Conservation (phyloP, 2,113 vertebrate genomes). For the western clawed frog (Xenopus tropicalis) region UCB_Xtro_10.0 CM004447.2:112344001-112344500, state of each 20-base stretch:
- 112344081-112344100: too few relatives aligned
- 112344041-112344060: too few relatives aligned
- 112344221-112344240: slow-evolving; percentile 63
- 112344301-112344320: slow-evolving; percentile 59
- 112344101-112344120: too few relatives aligned
- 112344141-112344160: not conserved
- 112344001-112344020: too few relatives aligned
- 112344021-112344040: too few relatives aligned
- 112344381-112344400: not conserved
- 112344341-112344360: slow-evolving; percentile 57
- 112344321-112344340: slow-evolving; percentile 56
- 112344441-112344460: too few relatives aligned
- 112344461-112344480: too few relatives aligned
- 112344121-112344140: too few relatives aligned
- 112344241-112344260: slow-evolving; percentile 65
- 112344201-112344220: slow-evolving; percentile 65
- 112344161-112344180: slow-evolving; percentile 50
- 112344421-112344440: not conserved
- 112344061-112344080: too few relatives aligned
- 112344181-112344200: slow-evolving; percentile 60
- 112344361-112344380: slow-evolving; percentile 51
- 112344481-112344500: too few relatives aligned
- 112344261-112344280: slow-evolving; percentile 54
- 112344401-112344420: not conserved
- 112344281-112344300: slow-evolving; percentile 57